Base-by-base conservation (phyloP, 2,113 vertebrate species). In the Peromyscus polionotus region DNA sequence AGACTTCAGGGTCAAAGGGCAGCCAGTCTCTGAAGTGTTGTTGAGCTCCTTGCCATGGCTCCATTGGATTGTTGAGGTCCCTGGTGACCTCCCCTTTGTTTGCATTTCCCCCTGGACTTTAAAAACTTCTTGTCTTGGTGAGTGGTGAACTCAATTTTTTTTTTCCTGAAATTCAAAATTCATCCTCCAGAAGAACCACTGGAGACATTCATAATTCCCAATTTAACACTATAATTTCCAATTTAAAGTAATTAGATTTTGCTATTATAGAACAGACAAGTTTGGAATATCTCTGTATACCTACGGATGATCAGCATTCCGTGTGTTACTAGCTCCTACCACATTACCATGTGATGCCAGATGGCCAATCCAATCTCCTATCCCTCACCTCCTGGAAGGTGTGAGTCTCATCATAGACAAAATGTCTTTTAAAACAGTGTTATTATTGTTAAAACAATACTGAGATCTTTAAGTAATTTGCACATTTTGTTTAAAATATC, bases 171-270 rank as follows among this genome's bases (percentile, higher is more conserved):
- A 91, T 91, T 7, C 59, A 88, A 95, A 84, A 8, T 36, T 73
- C 7, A n/a, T 88, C 6, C 7, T 51, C 6, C 5, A 12, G 16
- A 63, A 39, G 7, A 90, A 57, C 73, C 51, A 48, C 6, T 12
- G 8, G 88, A 3, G 26, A 26, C 48, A 84, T 61, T 83, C 17
- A 73, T 12, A 73, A 76, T 90, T 93, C 67, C 20, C 33, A 26
- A 36, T 51, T 89, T 54, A 89, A 6, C 11, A 9, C 31, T 59
- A 61, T 33, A 7, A 22, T 42, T 42, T 85, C 61, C 83, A 45
- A 85, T 45, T 65, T 17, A 85, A 45, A 45, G 22, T 65, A 85
- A 65, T 36, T 92, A 87, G 16, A 63, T 79, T 91, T 96, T 67
- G 19, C 9, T 33, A 61, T 61, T 73, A 70, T 36, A 72, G 11